phyloP scores from a whole-genome alignment of 2,888 invertebrate genomes.

The Lymantria dispar region DNA sequence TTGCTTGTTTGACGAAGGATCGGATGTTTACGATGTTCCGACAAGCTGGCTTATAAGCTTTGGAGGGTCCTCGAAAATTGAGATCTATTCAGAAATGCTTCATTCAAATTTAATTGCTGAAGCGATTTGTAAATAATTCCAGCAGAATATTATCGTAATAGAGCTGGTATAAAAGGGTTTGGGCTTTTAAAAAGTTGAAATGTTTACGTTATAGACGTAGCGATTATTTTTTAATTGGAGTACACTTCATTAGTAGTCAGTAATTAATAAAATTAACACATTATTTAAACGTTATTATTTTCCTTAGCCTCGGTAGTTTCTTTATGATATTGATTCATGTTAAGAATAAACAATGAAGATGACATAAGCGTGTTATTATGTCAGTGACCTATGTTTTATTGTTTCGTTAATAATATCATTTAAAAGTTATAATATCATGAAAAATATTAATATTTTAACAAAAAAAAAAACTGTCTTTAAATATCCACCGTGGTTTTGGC shows the following conservation, averaged over 20 bases:
- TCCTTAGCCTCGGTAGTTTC: background rate
- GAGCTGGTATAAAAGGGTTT: background rate
- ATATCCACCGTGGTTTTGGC: no score
- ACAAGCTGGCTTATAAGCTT: slow-evolving; percentile 15
- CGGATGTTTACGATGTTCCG: slow-evolving; percentile 30
- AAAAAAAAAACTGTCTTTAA: no score
- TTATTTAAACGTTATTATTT: background rate
- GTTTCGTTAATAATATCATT: no score
- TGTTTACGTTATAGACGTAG: background rate
- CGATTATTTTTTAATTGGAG: background rate
- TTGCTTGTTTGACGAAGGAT: slow-evolving; percentile 38
- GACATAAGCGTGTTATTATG: background rate
- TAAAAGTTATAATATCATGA: no score
- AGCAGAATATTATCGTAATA: background rate
- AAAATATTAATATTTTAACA: no score
- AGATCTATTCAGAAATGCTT: slow-evolving; percentile 12
- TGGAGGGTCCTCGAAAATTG: slow-evolving; percentile 5
- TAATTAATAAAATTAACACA: background rate
- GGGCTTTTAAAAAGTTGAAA: background rate
- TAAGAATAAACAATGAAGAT: background rate
- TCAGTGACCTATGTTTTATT: background rate
- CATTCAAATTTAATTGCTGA: slow-evolving; percentile 8
- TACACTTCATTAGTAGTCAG: background rate
- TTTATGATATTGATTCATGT: background rate
- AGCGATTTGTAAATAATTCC: background rate